Evolutionary conservation across 2,113 vertebrate genomes (phyloP).

Genomic region (Pluvianellus socialis): DNA sequence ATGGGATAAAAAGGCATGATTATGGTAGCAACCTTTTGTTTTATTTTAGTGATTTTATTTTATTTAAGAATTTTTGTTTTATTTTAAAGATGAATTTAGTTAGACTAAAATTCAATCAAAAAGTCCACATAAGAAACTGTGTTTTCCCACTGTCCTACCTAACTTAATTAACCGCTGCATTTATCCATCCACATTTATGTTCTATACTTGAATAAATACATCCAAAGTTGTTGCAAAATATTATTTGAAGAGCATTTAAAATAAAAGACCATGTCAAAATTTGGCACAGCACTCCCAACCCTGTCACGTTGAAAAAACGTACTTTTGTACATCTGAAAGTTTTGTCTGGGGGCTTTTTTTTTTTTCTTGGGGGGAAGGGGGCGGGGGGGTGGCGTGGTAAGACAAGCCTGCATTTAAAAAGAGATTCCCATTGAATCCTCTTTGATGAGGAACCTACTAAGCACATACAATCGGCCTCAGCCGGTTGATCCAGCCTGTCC

Average conservation of each 20-base stretch:
- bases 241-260: not conserved
- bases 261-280: not conserved
- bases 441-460: not conserved
- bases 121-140: not conserved
- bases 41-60: not conserved
- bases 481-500: not conserved
- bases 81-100: not conserved
- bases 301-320: not conserved
- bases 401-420: not conserved
- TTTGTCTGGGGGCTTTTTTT: not conserved
- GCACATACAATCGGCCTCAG: not conserved
- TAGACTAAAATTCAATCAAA: not conserved
- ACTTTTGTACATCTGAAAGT: not conserved
- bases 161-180: not conserved
- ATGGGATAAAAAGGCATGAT: not conserved
- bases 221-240: not conserved
- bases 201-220: not conserved
- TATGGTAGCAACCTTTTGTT: not conserved
- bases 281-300: not conserved
- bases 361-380: not conserved
- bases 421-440: not conserved
- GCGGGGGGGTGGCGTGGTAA: rapidly evolving
- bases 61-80: not conserved
- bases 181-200: not conserved
- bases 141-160: not conserved